Evolutionary conservation across 2,797 vertebrate genomes (phyloP).

Genomic region (Vireo griseus): DNA sequence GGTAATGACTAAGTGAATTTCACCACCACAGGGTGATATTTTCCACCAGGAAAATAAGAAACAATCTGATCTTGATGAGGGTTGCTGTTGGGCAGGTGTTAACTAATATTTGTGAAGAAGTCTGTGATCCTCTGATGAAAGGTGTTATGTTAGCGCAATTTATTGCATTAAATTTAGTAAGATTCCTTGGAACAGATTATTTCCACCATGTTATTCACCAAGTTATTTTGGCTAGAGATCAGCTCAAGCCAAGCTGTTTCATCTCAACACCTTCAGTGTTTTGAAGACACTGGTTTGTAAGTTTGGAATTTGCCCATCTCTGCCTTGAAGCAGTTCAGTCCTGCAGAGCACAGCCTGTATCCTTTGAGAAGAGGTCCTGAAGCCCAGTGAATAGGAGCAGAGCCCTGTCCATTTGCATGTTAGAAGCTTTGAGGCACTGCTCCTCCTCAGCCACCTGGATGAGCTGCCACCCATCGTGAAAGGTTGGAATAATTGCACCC

Average conservation of each 20-base stretch:
- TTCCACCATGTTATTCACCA: conserved; percentile 28
- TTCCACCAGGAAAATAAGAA: background rate
- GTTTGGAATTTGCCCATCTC: conserved; percentile 20
- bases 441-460: background rate
- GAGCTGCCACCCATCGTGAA: background rate
- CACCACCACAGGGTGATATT: background rate
- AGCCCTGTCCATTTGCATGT: background rate
- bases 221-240: conserved; percentile 44
- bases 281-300: background rate
- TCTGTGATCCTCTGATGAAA: conserved; percentile 36
- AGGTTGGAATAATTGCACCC: background rate
- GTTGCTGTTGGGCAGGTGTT: background rate
- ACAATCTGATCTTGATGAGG: background rate
- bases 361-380: background rate
- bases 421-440: background rate
- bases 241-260: conserved; percentile 45
- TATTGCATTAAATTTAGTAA: conserved; percentile 31
- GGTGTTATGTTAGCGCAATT: conserved; percentile 24
- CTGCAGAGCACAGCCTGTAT: background rate
- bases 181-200: conserved; percentile 29
- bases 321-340: background rate
- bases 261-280: conserved; percentile 36
- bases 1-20: background rate
- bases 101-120: conserved; percentile 45
- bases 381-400: background rate